Evolutionary conservation across 2,113 vertebrate genomes (phyloP).

Genomic region (Falcunculus frontatus): DNA sequence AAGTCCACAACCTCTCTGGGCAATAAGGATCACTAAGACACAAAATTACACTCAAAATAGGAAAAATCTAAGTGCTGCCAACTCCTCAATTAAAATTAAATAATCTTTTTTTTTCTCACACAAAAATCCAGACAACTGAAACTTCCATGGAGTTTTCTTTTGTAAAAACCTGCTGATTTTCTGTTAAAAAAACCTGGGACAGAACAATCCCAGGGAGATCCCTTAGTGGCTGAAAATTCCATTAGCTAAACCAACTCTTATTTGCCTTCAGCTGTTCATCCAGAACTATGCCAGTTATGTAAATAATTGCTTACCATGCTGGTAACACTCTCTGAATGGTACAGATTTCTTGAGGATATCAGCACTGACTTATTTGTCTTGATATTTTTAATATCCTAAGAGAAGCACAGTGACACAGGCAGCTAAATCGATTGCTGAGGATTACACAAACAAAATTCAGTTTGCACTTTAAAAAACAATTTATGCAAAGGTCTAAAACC

Average conservation of each 20-base stretch:
- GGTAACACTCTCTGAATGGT: background rate
- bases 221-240: background rate
- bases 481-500: background rate
- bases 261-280: background rate
- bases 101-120: background rate
- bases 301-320: constrained; percentile 23
- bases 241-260: background rate
- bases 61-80: background rate
- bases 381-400: background rate
- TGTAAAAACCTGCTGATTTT: background rate
- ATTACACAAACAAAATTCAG: background rate
- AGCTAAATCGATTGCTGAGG: background rate
- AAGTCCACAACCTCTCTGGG: background rate
- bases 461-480: background rate
- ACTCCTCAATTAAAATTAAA: background rate
- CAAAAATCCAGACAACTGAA: background rate
- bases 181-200: background rate
- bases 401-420: background rate
- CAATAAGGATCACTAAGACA: background rate
- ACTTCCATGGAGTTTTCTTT: background rate
- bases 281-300: constrained; percentile 53
- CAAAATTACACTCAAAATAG: background rate
- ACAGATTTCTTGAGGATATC: background rate
- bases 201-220: background rate
- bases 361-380: background rate